phyloP scores from a whole-genome alignment of 2,888 invertebrate genomes.

The Sphinx pinastri region DNA sequence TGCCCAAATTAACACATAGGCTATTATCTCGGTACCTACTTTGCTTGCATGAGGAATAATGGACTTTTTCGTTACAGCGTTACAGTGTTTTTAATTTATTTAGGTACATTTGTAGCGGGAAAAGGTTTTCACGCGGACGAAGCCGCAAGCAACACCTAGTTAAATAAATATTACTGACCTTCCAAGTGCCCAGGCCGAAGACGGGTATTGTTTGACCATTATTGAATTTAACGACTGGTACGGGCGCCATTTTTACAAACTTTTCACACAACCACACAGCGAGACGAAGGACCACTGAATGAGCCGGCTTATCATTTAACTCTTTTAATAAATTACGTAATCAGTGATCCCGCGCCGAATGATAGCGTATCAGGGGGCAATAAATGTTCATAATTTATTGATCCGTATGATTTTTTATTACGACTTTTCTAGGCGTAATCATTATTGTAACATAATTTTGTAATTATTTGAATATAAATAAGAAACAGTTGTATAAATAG shows the following conservation, averaged over 20 bases:
- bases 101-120: too few relatives aligned
- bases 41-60: too few relatives aligned
- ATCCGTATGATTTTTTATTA: neutral
- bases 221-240: conserved; percentile 53
- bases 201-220: conserved; percentile 61
- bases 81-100: too few relatives aligned
- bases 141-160: too few relatives aligned
- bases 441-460: too few relatives aligned
- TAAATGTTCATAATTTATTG: neutral
- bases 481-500: too few relatives aligned
- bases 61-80: too few relatives aligned
- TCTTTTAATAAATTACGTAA: conserved; percentile 4
- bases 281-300: neutral
- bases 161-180: conserved; percentile 43
- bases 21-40: too few relatives aligned
- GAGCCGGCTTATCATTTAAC: neutral
- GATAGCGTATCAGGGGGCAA: conserved; percentile 5
- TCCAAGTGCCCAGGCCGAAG: conserved; percentile 64
- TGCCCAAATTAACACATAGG: too few relatives aligned
- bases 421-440: neutral
- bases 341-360: neutral
- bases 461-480: too few relatives aligned
- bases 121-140: too few relatives aligned
- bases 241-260: conserved; percentile 46
- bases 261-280: conserved; percentile 17